Conservation (phyloP, 2,888 invertebrate species). For the Crepidodera aurea region DNA sequence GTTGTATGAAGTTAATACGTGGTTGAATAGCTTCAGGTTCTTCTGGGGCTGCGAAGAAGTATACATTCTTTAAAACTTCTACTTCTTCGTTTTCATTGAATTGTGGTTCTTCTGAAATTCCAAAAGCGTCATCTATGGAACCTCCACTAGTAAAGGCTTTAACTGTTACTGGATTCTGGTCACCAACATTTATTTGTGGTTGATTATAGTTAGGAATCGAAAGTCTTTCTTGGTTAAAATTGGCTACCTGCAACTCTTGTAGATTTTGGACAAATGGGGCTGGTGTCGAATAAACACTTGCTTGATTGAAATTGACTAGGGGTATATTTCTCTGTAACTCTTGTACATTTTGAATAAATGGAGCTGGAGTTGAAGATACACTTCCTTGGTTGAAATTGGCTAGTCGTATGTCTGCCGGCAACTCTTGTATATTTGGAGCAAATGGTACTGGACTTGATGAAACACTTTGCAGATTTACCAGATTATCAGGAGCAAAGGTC, state of each 20-base stretch:
- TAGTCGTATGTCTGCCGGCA: too few species aligned
- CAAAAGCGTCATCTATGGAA: constrained; percentile 30
- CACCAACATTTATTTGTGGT: neutral
- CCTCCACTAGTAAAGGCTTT: constrained; percentile 14
- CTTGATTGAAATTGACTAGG: neutral
- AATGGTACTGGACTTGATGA: neutral
- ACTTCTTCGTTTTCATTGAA: neutral
- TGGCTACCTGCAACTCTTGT: too few species aligned
- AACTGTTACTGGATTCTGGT: neutral
- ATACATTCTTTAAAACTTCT: constrained; percentile 53
- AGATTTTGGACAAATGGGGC: too few species aligned
- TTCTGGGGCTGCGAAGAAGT: constrained; percentile 56
- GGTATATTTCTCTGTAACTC: too few species aligned
- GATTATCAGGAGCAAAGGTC: neutral
- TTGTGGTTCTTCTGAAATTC: neutral
- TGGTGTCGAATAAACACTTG: too few species aligned
- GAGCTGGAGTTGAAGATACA: neutral
- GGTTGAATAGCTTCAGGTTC: constrained; percentile 48
- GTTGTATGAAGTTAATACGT: constrained; percentile 44
- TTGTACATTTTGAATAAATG: too few species aligned
- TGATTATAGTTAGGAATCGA: too few species aligned
- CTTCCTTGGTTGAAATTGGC: neutral
- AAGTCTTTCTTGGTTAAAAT: too few species aligned
- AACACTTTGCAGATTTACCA: neutral
- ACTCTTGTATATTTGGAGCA: neutral